phyloP scores from a whole-genome alignment of 1,140 invertebrate genomes.

The Drosophila chauvacae region DNA sequence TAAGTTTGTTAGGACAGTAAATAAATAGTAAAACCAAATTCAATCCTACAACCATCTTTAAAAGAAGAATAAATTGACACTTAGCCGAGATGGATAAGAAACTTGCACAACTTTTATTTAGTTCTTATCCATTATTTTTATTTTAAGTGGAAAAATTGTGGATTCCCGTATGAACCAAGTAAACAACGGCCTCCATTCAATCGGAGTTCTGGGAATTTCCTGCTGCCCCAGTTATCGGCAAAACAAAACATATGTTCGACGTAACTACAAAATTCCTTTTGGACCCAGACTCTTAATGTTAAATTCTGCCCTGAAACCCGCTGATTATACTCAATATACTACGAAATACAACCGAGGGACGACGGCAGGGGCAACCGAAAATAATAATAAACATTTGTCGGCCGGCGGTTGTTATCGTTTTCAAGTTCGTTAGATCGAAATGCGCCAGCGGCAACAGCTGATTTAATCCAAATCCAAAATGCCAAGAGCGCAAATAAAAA shows the following conservation, averaged over 20 bases:
- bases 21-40: too few relatives aligned
- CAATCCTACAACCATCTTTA: neutral
- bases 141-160: neutral
- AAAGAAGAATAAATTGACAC: neutral
- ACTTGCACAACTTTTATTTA: neutral
- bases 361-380: slow-evolving; percentile 9
- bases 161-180: neutral
- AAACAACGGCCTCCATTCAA: slow-evolving; percentile 15
- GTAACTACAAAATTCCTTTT: neutral
- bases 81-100: neutral
- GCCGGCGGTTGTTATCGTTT: slow-evolving; percentile 54
- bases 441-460: slow-evolving; percentile 62
- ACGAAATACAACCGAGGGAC: slow-evolving; percentile 16
- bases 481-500: slow-evolving; percentile 33
- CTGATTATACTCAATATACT: slow-evolving; percentile 13
- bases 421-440: slow-evolving; percentile 71
- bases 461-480: slow-evolving; percentile 34
- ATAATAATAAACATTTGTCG: slow-evolving; percentile 38
- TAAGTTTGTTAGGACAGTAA: too few relatives aligned
- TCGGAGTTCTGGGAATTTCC: slow-evolving; percentile 28
- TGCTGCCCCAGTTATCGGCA: slow-evolving; percentile 41
- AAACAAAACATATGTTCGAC: slow-evolving; percentile 20
- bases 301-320: neutral
- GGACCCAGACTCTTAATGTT: neutral
- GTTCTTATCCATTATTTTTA: slow-evolving; percentile 1